phyloP scores from a whole-genome alignment of 2,797 vertebrate genomes.

The Adrianichthys oophorus region DNA sequence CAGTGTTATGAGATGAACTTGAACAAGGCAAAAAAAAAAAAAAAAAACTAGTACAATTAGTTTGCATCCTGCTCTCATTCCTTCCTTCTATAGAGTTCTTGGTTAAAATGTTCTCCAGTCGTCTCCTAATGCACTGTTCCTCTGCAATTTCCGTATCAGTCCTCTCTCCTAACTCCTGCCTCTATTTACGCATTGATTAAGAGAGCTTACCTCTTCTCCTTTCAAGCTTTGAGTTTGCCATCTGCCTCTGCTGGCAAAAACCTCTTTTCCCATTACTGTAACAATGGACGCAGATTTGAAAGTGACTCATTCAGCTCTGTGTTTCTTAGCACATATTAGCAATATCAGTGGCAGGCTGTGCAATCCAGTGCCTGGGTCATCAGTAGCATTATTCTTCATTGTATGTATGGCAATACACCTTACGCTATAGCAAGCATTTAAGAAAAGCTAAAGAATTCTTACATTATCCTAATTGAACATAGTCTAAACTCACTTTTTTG shows the following conservation, averaged over 20 bases:
- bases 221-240: constrained; percentile 45
- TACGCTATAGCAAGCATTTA: too few species aligned
- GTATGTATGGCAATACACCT: too few species aligned
- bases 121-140: constrained; percentile 35
- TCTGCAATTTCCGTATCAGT: constrained; percentile 57
- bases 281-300: constrained; percentile 45
- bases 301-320: constrained; percentile 30
- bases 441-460: too few species aligned
- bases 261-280: constrained; percentile 36
- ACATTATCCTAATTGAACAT: too few species aligned
- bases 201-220: constrained; percentile 44
- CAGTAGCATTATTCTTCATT: too few species aligned
- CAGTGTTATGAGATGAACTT: too few species aligned
- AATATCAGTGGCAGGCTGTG: constrained; percentile 1
- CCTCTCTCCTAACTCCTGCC: constrained; percentile 42
- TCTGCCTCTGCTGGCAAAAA: constrained; percentile 50
- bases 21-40: too few species aligned
- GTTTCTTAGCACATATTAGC: constrained; percentile 8
- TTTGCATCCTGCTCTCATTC: constrained; percentile 16
- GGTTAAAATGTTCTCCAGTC: constrained; percentile 35
- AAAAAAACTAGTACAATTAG: constrained; percentile 12
- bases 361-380: too few species aligned
- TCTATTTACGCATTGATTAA: constrained; percentile 58
- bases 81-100: neutral
- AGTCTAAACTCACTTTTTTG: too few species aligned